Percentiles rank a stretch among this genome's conserved stretches.
These are phyloP conservation scores for Aepyceros melampus DNA, from an alignment of 2,113 vertebrate species.

Conservation along the genomic window DNA sequence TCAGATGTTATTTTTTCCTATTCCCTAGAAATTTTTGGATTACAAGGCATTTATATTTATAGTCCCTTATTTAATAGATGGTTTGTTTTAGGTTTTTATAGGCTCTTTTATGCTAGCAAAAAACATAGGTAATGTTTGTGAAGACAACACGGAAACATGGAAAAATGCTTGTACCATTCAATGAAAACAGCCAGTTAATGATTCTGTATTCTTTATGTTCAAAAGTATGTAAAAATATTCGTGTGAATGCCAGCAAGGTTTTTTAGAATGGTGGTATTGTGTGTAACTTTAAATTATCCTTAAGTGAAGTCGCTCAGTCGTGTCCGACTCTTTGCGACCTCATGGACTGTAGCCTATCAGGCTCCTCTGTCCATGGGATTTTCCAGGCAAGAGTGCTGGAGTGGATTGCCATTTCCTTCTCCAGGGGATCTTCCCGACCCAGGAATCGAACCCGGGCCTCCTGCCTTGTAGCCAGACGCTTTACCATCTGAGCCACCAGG, in stretches of 20 bases:
- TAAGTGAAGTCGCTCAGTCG: background rate
- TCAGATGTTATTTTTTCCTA: background rate
- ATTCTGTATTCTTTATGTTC: background rate
- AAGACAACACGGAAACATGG: background rate
- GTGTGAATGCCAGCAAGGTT: background rate
- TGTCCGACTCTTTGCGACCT: too few relatives aligned
- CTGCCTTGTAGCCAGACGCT: rapidly evolving
- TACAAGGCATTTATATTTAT: background rate
- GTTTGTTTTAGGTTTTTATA: background rate
- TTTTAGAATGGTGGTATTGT: background rate
- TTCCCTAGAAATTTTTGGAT: background rate
- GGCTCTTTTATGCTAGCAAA: background rate
- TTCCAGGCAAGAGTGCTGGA: too few relatives aligned
- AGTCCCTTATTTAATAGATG: background rate
- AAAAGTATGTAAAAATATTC: background rate
- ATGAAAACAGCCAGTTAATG: background rate
- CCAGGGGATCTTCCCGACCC: too few relatives aligned
- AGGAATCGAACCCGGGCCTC: too few relatives aligned
- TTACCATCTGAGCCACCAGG: too few relatives aligned
- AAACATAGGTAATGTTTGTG: background rate
- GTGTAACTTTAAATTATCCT: background rate
- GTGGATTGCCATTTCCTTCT: too few relatives aligned
- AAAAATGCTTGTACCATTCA: background rate
- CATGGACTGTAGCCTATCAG: too few relatives aligned
- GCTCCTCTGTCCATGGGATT: too few relatives aligned